These are phyloP conservation scores for Cottus gobio DNA, from an alignment of 2,113 vertebrate genomes.

Conservation along the genomic window DNA sequence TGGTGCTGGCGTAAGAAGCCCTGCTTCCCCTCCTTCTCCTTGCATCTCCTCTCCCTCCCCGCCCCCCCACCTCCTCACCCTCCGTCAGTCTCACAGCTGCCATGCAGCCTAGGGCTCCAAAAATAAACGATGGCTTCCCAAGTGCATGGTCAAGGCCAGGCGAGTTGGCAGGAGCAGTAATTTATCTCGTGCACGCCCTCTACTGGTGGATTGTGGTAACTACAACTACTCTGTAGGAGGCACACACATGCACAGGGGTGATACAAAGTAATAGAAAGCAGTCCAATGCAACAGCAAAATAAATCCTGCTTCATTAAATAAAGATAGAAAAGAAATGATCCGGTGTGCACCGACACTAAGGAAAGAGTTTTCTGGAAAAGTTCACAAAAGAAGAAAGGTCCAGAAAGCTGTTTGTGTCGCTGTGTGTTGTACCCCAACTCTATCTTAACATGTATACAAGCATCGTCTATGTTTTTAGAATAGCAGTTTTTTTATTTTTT, in stretches of 20 bases:
- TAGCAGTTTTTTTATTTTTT: too few species aligned
- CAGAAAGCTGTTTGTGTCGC: too few species aligned
- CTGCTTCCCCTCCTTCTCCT: slow-evolving; percentile 52
- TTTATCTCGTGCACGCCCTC: slow-evolving; percentile 53
- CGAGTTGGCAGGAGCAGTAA: slow-evolving; percentile 68
- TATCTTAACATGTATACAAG: not conserved
- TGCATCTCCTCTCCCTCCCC: slow-evolving; percentile 44
- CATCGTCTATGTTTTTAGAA: not conserved
- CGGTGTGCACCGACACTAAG: too few species aligned
- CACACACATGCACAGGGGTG: not conserved
- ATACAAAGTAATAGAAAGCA: not conserved
- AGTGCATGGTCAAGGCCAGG: slow-evolving; percentile 77
- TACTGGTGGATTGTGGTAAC: slow-evolving; percentile 39
- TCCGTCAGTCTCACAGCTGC: slow-evolving; percentile 72
- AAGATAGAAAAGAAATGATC: not conserved
- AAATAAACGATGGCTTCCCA: slow-evolving; percentile 80
- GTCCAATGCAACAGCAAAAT: not conserved
- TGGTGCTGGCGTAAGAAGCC: slow-evolving; percentile 66
- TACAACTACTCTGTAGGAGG: slow-evolving; percentile 22
- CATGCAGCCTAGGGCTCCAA: slow-evolving; percentile 75
- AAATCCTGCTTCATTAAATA: not conserved
- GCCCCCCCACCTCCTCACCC: slow-evolving; percentile 55
- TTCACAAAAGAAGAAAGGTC: too few species aligned
- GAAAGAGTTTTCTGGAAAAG: not conserved
- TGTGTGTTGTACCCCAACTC: not conserved